These are phyloP conservation scores for Serranus cabrilla DNA, from an alignment of 2,797 vertebrate species.

Conservation along the genomic window DNA sequence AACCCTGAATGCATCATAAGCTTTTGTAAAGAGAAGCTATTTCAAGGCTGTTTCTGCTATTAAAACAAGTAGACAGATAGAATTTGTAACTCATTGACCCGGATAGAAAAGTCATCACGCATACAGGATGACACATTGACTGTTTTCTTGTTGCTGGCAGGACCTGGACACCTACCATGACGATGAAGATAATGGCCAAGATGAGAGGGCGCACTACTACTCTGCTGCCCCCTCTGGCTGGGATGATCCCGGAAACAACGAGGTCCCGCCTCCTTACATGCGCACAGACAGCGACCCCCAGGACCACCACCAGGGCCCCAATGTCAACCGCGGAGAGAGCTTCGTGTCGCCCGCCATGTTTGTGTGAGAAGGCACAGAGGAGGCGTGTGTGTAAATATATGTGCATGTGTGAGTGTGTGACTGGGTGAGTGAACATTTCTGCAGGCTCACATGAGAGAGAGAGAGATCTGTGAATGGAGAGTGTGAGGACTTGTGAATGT, in stretches of 20 bases:
- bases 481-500: slow-evolving; percentile 37
- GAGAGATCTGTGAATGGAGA: slow-evolving; percentile 1
- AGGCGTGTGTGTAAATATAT: not conserved
- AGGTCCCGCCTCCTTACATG: slow-evolving; percentile 72
- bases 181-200: slow-evolving; percentile 24
- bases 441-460: not conserved
- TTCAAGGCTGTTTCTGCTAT: not conserved
- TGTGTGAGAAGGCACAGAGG: slow-evolving; percentile 72
- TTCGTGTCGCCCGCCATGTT: slow-evolving; percentile 85
- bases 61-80: not conserved
- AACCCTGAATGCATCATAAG: not conserved
- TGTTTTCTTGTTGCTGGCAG: slow-evolving; percentile 59
- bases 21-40: not conserved
- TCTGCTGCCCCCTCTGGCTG: slow-evolving; percentile 65
- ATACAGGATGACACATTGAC: not conserved
- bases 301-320: slow-evolving; percentile 37
- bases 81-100: not conserved
- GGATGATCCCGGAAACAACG: slow-evolving; percentile 72
- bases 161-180: slow-evolving; percentile 77
- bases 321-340: slow-evolving; percentile 78
- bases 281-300: slow-evolving; percentile 42
- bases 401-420: slow-evolving; percentile 40
- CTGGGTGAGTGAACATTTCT: slow-evolving; percentile 21
- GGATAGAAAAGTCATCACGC: not conserved
- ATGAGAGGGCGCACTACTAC: slow-evolving; percentile 52